Evolutionary conservation across 2,888 invertebrate genomes (phyloP).

Genomic region (Melanostoma mellinum): DNA sequence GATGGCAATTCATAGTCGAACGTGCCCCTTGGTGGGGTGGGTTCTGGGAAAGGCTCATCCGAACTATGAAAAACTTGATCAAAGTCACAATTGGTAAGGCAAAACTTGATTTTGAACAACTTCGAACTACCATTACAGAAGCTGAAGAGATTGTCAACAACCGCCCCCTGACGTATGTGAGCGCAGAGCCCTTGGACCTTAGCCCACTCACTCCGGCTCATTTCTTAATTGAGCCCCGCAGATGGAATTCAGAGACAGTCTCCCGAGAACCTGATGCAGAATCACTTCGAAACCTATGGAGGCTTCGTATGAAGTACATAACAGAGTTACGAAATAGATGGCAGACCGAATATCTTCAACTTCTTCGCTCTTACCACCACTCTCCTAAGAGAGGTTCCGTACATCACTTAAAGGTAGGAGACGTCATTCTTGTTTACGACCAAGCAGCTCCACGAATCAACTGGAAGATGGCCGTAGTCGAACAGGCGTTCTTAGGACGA

Average conservation of each 20-base stretch:
- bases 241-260: slow-evolving; percentile 2
- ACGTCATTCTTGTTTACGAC: neutral
- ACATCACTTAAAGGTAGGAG: slow-evolving; percentile 8
- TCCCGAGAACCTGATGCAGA: neutral
- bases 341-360: slow-evolving; percentile 1
- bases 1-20: no score
- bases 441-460: no score
- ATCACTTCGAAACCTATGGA: slow-evolving; percentile 2
- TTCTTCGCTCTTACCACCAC: neutral
- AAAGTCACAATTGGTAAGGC: slow-evolving; percentile 14
- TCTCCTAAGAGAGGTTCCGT: neutral
- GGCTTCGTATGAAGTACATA: slow-evolving; percentile 2
- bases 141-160: slow-evolving; percentile 6
- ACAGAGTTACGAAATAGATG: slow-evolving; percentile 1
- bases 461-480: neutral
- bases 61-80: slow-evolving; percentile 2
- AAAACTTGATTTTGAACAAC: slow-evolving; percentile 7
- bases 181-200: slow-evolving; percentile 10
- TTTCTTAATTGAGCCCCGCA: slow-evolving; percentile 11
- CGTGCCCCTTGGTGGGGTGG: neutral
- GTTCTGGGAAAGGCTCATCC: slow-evolving; percentile 2
- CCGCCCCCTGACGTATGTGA: slow-evolving; percentile 2
- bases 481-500: neutral
- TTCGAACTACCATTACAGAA: slow-evolving; percentile 5
- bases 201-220: neutral